Evolutionary conservation across 1,140 invertebrate species (phyloP).

Genomic region (Hypsibius dujardini): DNA sequence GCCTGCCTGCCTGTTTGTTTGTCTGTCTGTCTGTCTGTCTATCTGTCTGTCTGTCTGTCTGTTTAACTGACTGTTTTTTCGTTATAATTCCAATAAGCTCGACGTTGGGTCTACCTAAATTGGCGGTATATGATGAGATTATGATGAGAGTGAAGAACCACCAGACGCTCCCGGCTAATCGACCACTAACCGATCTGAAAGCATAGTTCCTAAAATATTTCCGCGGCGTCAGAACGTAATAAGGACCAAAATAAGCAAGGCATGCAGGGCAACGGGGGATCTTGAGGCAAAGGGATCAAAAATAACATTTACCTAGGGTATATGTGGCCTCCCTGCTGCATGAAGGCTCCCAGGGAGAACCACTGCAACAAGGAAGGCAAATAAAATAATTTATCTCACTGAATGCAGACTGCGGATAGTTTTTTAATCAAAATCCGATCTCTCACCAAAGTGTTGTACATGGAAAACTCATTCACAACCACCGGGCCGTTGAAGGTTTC

Average conservation of each 20-base stretch:
- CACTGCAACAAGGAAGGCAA: conserved; percentile 39
- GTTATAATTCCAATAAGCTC: no score
- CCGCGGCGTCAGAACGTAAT: no score
- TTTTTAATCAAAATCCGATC: no score
- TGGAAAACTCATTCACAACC: conserved; percentile 85
- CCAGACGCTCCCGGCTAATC: conserved; percentile 90
- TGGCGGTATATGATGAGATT: conserved; percentile 94
- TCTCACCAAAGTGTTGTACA: conserved; percentile 61
- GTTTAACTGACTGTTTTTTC: no score
- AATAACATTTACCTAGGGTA: conserved; percentile 54
- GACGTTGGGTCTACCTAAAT: conserved; percentile 46
- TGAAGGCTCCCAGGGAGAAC: conserved; percentile 87
- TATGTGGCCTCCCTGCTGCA: conserved; percentile 95
- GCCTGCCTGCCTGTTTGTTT: no score
- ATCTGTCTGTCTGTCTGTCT: no score
- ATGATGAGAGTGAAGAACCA: conserved; percentile 98
- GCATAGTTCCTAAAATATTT: not conserved
- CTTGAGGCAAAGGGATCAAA: conserved; percentile 17
- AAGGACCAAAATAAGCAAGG: no score
- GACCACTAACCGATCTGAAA: conserved; percentile 64
- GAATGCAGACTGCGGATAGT: not conserved
- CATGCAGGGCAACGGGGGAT: no score
- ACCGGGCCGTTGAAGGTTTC: conserved; percentile 38
- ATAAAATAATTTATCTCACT: conserved; percentile 21
- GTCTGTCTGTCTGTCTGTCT: no score